Percentiles rank a stretch among this genome's conserved stretches.
phyloP scores from a whole-genome alignment of 2,797 vertebrate genomes.

The Amblyopsis hoosieri region DNA sequence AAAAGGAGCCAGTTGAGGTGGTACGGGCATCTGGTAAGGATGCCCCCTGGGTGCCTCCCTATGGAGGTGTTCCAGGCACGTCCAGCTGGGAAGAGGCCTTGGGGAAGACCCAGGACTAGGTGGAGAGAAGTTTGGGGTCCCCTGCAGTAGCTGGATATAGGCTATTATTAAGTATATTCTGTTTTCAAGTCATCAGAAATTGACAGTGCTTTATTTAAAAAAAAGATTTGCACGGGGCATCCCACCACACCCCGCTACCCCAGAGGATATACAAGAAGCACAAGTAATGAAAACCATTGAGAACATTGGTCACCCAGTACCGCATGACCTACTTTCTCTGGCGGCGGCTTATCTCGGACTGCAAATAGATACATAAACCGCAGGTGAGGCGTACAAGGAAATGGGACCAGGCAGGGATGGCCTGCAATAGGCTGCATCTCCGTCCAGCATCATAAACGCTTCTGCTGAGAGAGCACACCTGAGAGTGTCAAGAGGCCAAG shows the following conservation, averaged over 20 bases:
- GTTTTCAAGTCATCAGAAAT: too few species aligned
- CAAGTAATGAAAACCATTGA: slow-evolving; percentile 39
- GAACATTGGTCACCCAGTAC: slow-evolving; percentile 5
- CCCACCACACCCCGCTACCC: neutral
- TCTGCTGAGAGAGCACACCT: slow-evolving; percentile 48
- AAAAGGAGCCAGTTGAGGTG: too few species aligned
- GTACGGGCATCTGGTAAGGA: too few species aligned
- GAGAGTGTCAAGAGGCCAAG: slow-evolving; percentile 3
- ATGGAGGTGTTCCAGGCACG: too few species aligned
- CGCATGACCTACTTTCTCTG: slow-evolving; percentile 42
- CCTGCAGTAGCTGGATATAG: too few species aligned
- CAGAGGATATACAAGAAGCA: slow-evolving; percentile 40
- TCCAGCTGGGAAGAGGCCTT: too few species aligned
- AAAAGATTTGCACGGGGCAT: too few species aligned
- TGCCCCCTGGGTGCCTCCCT: too few species aligned
- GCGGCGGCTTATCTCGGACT: slow-evolving; percentile 40
- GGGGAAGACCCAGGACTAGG: too few species aligned
- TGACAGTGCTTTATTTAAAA: too few species aligned
- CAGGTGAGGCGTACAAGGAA: slow-evolving; percentile 1
- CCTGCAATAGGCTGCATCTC: neutral
- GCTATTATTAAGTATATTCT: too few species aligned
- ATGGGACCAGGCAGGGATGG: neutral
- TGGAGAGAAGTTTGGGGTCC: too few species aligned
- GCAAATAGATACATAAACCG: slow-evolving; percentile 1
- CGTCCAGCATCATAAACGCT: slow-evolving; percentile 27